Percentiles rank a stretch among this genome's conserved stretches.
Evolutionary conservation across 2,888 invertebrate genomes (phyloP).

Genomic region (Hemicrepidius hirtus): DNA sequence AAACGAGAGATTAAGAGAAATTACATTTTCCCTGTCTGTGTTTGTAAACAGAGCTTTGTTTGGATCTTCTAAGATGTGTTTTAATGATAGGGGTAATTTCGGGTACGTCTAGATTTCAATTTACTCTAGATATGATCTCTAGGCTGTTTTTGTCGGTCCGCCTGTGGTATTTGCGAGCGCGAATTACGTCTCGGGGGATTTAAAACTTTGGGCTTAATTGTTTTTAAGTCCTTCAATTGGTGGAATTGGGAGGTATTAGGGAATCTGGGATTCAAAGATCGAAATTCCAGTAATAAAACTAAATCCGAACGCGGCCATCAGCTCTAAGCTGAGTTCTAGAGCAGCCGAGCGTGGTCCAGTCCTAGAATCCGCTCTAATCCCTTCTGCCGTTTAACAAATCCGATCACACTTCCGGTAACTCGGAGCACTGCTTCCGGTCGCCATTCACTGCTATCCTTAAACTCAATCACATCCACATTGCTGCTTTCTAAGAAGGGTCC

Average conservation of each 20-base stretch:
- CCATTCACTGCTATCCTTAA: conserved; percentile 58
- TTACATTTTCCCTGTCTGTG: conserved; percentile 6
- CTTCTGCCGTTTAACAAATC: conserved; percentile 70
- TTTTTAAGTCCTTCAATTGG: conserved; percentile 52
- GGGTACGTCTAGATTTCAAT: conserved; percentile 40
- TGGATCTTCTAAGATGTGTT: conserved; percentile 21
- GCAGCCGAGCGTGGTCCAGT: conserved; percentile 62
- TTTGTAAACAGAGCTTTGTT: conserved; percentile 26
- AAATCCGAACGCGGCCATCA: conserved; percentile 61
- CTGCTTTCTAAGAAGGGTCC: conserved; percentile 48
- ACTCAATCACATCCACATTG: conserved; percentile 59
- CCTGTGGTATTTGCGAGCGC: conserved; percentile 39
- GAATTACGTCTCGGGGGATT: conserved; percentile 48
- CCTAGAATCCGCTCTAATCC: conserved; percentile 66
- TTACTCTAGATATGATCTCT: conserved; percentile 41
- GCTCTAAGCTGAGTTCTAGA: conserved; percentile 61
- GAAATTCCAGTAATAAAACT: conserved; percentile 57
- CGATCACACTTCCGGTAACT: conserved; percentile 69
- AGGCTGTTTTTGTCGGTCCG: conserved; percentile 34
- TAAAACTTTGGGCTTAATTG: conserved; percentile 53
- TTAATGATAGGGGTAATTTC: conserved; percentile 33
- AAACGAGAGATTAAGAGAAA: conserved; percentile 10
- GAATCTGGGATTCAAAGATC: conserved; percentile 52
- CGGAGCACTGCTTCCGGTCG: conserved; percentile 62
- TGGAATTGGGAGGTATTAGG: conserved; percentile 50